Evolutionary conservation across 2,888 invertebrate species (phyloP), one percentile per base, ranked within the genome.

Genomic region (Blastobasis lacticolella): DNA sequence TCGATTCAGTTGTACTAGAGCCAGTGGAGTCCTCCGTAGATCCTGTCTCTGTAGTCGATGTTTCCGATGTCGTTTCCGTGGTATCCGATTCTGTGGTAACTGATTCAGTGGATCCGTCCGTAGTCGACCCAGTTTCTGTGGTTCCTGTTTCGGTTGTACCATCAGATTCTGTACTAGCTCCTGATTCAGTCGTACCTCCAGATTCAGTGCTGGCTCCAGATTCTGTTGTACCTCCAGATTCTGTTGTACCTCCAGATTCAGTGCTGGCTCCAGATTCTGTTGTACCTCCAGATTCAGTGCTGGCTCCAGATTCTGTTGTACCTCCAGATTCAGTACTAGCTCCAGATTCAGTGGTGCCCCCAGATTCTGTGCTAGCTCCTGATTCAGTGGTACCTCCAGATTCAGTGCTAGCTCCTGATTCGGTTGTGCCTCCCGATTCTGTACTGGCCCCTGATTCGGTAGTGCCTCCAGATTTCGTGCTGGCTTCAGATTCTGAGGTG

Each of bases 361-460:
- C 38, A 23, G 42, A 48, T 1, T 45, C 48, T 10, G 55, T 50
- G 7, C 38, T 37, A 10, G 43, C 51, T 4, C 40, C 8, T 1
- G 55, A 50, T n/a, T 49, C 50, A 47, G 53, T 54, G 10, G 52
- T 46, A 4, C 38, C 44, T 44, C 4, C 46, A 8, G 48, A 23
- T 44, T 51, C 49, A 38, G 36, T 45, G 42, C 51, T 54, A 1
- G 37, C 46, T 1, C 38, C 38, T 6, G 53, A 51, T 37, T 46
- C 54, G 37, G 52, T 49, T 5, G 50, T 46, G 7, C 48, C 41
- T 6, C 38, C 10, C 0, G 49, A 51, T 1, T 45, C 49, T 38
- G 55, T 50, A 1, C n/a, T n/a, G 23, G 45, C 46, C 6, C 63
- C 62, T 43, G 59, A 50, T 37, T 49, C 57, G 10, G 51, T 64